phyloP scores from a whole-genome alignment of 64 coral and sea anemone species.

The Anthopleura sola region DNA sequence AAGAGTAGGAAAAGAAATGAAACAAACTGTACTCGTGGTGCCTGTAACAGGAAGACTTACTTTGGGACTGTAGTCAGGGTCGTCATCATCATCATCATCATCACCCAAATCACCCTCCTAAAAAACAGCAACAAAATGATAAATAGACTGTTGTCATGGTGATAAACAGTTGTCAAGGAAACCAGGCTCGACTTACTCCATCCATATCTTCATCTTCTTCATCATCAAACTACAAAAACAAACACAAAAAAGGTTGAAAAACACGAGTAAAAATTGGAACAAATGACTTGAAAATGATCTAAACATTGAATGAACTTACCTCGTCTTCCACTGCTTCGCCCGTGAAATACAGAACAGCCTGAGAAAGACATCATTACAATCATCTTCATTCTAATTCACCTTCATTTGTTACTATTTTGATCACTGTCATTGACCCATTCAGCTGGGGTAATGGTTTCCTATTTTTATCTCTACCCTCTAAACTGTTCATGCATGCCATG shows the following conservation, averaged over 20 bases:
- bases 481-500: no score
- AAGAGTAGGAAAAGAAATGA: no score
- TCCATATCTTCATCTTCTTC: constrained; percentile 60
- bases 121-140: background rate
- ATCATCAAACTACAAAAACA: constrained; percentile 34
- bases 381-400: no score
- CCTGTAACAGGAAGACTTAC: background rate
- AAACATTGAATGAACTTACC: background rate
- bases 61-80: constrained; percentile 73
- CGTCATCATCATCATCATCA: constrained; percentile 76
- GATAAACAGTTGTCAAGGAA: background rate
- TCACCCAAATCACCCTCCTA: constrained; percentile 42
- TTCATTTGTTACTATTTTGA: no score
- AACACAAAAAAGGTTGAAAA: background rate
- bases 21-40: no score
- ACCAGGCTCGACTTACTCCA: constrained; percentile 6
- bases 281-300: no score
- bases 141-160: background rate
- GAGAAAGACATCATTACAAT: background rate
- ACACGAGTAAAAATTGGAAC: background rate
- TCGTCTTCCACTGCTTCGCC: constrained; percentile 91
- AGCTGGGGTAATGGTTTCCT: no score
- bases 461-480: no score
- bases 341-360: constrained; percentile 94
- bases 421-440: no score